Evolutionary conservation across 2,888 invertebrate genomes (phyloP).

Genomic region (Drosophila kanekoi): DNA sequence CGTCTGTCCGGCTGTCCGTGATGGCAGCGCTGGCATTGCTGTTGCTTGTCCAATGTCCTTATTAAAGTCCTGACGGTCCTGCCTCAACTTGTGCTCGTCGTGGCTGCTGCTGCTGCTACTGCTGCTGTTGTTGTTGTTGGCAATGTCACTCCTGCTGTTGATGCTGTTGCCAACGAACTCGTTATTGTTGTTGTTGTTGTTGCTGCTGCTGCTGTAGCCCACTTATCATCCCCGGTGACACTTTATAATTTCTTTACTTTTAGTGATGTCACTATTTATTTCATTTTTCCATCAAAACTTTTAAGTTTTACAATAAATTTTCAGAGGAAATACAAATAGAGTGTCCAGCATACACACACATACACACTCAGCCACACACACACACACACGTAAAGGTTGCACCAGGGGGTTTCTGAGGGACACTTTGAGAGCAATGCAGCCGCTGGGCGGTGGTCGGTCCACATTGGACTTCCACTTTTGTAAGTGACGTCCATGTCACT

Average conservation of each 20-base stretch:
- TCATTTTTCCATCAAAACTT: slow-evolving; percentile 84
- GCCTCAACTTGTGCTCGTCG: slow-evolving; percentile 72
- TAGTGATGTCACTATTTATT: slow-evolving; percentile 85
- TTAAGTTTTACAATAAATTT: slow-evolving; percentile 84
- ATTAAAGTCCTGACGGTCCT: slow-evolving; percentile 76
- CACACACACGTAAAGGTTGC: slow-evolving; percentile 48
- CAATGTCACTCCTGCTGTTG: slow-evolving; percentile 70
- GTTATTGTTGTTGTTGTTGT: slow-evolving; percentile 49
- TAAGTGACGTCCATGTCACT: slow-evolving; percentile 80
- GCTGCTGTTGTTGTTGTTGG: slow-evolving; percentile 64
- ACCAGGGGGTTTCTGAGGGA: slow-evolving; percentile 34
- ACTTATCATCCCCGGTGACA: slow-evolving; percentile 85
- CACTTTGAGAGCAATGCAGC: slow-evolving; percentile 52
- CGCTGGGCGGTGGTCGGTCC: slow-evolving; percentile 27
- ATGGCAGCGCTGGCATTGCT: slow-evolving; percentile 39
- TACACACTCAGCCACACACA: slow-evolving; percentile 36
- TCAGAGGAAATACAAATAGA: slow-evolving; percentile 82
- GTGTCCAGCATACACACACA: slow-evolving; percentile 71
- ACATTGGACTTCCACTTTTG: slow-evolving; percentile 64
- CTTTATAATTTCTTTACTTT: slow-evolving; percentile 85
- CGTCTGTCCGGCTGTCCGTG: slow-evolving; percentile 37
- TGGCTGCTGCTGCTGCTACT: slow-evolving; percentile 40
- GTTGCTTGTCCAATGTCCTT: slow-evolving; percentile 76
- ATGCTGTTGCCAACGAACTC: slow-evolving; percentile 65
- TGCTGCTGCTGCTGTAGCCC: slow-evolving; percentile 76